These are phyloP conservation scores for Megaceryle torquata DNA, from an alignment of 2,113 vertebrate species.

Conservation along the genomic window DNA sequence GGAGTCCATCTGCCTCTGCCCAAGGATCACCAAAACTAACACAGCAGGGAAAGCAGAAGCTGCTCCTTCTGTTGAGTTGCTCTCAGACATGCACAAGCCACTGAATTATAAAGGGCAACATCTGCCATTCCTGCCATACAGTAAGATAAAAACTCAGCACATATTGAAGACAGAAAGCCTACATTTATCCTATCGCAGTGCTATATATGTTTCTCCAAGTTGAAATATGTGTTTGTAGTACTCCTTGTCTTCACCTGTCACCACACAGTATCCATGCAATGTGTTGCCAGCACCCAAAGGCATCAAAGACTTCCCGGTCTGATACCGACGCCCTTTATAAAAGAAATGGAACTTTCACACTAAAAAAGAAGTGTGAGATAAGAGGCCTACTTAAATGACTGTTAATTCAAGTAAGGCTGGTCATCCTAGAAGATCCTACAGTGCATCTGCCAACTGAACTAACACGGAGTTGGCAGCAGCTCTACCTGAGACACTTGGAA, in stretches of 20 bases:
- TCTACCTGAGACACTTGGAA: not conserved
- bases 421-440: not conserved
- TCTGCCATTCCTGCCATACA: not conserved
- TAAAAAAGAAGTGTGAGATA: not conserved
- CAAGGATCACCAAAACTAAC: not conserved
- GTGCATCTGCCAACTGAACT: not conserved
- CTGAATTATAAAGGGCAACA: constrained; percentile 33
- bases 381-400: not conserved
- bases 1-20: not conserved
- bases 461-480: not conserved
- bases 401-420: not conserved
- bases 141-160: not conserved
- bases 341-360: not conserved
- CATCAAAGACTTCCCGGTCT: not conserved
- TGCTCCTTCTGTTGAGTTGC: not conserved
- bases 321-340: not conserved
- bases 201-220: not conserved
- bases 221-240: constrained; percentile 21
- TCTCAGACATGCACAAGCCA: not conserved
- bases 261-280: not conserved
- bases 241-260: constrained; percentile 15
- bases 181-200: not conserved
- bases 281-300: not conserved
- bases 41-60: not conserved
- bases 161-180: not conserved